phyloP scores from a whole-genome alignment of 1,140 invertebrate genomes.

The Hesperophylax magnus region DNA sequence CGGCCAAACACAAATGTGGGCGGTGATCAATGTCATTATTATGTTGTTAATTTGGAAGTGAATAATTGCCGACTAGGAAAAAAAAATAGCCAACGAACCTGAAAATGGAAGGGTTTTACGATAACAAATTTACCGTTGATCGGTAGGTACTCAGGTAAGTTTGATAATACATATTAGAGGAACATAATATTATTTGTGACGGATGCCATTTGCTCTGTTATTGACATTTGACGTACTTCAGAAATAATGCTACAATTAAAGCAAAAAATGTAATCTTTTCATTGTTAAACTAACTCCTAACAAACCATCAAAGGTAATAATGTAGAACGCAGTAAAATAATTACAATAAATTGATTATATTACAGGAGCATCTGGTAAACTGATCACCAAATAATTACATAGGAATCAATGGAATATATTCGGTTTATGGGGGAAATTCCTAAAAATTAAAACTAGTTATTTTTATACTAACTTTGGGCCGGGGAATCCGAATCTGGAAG shows the following conservation, averaged over 20 bases:
- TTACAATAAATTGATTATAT: constrained; percentile 12
- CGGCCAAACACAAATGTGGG: constrained; percentile 17
- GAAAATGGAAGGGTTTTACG: constrained; percentile 11
- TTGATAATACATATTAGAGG: constrained; percentile 6
- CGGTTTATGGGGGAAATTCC: no score
- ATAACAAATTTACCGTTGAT: constrained; percentile 20
- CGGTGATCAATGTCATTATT: neutral
- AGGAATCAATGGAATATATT: no score
- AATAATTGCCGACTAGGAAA: neutral
- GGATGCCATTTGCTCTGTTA: constrained; percentile 9
- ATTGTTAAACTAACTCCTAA: neutral
- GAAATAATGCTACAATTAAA: neutral
- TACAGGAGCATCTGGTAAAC: neutral
- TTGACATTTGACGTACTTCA: neutral
- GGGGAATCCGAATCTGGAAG: no score
- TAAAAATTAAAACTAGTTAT: no score
- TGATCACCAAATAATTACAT: neutral
- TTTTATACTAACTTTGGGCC: no score
- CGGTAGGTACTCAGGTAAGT: neutral
- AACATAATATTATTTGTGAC: neutral
- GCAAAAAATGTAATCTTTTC: neutral
- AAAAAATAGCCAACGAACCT: neutral
- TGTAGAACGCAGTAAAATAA: constrained; percentile 1
- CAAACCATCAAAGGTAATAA: neutral
- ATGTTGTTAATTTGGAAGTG: neutral